Evolutionary conservation across 2,113 vertebrate genomes (phyloP), one percentile per base, ranked within the genome.

Genomic region (Dromiciops gliroides): DNA sequence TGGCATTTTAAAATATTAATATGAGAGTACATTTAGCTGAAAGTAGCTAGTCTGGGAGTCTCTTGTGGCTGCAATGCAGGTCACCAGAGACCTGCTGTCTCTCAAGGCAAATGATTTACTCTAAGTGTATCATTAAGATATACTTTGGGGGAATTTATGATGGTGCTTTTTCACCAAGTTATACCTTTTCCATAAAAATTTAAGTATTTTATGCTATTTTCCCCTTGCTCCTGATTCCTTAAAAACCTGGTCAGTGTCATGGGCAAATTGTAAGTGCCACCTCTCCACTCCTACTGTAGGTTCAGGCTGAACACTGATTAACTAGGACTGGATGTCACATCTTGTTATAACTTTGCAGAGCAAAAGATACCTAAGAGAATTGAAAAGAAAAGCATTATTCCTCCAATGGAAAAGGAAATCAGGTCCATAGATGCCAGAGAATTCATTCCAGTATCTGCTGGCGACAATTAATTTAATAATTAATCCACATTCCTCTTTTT

Each of bases 1-100:
- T 99, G 99, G 99, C 99, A 99, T 99, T 99, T 99, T 99, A 99
- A 99, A 99, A 99, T 99, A 99, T 99, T 99, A 99, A 99, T 99
- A 99, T 99, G 99, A 99, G 99, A 99, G 99, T 99, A 99, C 99
- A 99, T 99, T 99, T 99, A 99, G 99, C 99, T 98, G 99, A 99
- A 99, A 99, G 99, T 99, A 99, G 99, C 99, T 99, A 98, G 98
- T 98, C 98, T 98, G 98, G 98, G 99, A 99, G 99, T 99, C 99
- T 99, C 99, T 98, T 97, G 99, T 99, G 99, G 98, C 99, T 99
- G 99, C 98, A 98, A 98, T 99, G 98, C 98, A 98, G 99, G 99
- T 99, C 99, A 99, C 99, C 96, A 98, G 99, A 99, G 99, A 99
- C 98, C 97, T 97, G 98, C 99, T 99, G 99, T 99, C 99, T 99